phyloP scores from a whole-genome alignment of 1,140 invertebrate species.

The Anthonomus grandis region DNA sequence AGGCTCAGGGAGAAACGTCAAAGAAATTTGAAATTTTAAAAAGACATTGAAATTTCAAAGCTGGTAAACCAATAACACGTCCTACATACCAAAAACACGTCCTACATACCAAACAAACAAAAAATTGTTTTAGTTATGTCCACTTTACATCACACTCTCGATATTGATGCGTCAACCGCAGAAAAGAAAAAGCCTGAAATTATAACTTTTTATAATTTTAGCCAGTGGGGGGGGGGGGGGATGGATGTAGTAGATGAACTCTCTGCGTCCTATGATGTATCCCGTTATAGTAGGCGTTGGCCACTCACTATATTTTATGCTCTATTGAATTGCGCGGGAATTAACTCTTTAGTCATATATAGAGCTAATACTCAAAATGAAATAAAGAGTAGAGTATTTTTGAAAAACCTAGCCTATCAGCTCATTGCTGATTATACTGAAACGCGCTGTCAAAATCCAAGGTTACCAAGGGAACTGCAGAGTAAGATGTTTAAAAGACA shows the following conservation, averaged over 20 bases:
- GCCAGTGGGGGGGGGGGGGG: constrained; percentile 7
- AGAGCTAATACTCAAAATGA: background rate
- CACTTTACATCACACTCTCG: constrained; percentile 31
- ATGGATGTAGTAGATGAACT: constrained; percentile 13
- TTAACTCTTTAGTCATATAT: too few species aligned
- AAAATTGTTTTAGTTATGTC: constrained; percentile 40
- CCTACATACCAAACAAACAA: constrained; percentile 41
- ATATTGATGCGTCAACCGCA: constrained; percentile 3
- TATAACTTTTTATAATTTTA: constrained; percentile 15
- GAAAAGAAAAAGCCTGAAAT: constrained; percentile 10
- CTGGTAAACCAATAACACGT: too few species aligned
- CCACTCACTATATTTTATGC: constrained; percentile 17
- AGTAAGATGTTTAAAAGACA: background rate
- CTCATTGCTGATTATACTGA: background rate
- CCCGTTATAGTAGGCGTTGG: constrained; percentile 8
- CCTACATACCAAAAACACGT: constrained; percentile 33
- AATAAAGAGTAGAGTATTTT: background rate
- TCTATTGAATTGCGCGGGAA: too few species aligned
- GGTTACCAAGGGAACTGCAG: background rate
- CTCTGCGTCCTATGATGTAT: constrained; percentile 8
- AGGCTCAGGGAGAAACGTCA: constrained; percentile 37
- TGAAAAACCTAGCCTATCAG: constrained; percentile 4
- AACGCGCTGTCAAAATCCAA: background rate
- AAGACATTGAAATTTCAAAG: too few species aligned
- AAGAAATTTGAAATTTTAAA: constrained; percentile 33